Evolutionary conservation across 2,888 invertebrate genomes (phyloP).

Genomic region (Aromia moschata): DNA sequence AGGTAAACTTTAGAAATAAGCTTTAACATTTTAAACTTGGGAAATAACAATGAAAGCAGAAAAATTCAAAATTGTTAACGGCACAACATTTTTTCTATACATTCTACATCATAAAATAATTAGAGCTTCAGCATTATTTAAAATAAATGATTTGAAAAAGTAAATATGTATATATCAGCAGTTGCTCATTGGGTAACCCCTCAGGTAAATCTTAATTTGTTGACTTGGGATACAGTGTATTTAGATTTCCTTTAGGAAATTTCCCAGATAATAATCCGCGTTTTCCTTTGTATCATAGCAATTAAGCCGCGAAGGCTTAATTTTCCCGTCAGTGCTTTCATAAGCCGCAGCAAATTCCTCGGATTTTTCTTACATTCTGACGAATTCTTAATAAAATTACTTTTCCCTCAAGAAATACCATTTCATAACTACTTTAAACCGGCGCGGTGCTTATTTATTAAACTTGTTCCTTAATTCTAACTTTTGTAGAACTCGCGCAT

Average conservation of each 20-base stretch:
- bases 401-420: conserved; percentile 12
- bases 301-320: conserved; percentile 8
- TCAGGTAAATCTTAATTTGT: conserved; percentile 1
- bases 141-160: too few relatives aligned
- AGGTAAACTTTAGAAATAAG: too few relatives aligned
- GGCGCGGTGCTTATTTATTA: conserved; percentile 13
- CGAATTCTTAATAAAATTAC: conserved; percentile 25
- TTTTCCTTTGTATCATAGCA: conserved; percentile 12
- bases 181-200: too few relatives aligned
- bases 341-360: conserved; percentile 14
- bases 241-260: conserved; percentile 10
- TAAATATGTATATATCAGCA: too few relatives aligned
- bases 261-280: conserved; percentile 11
- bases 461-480: conserved; percentile 1
- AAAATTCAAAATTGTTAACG: too few relatives aligned
- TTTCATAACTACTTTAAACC: conserved; percentile 14
- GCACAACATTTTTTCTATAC: too few relatives aligned
- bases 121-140: too few relatives aligned
- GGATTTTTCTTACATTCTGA: conserved; percentile 23
- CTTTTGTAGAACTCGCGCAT: not conserved
- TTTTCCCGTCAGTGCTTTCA: conserved; percentile 13
- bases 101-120: too few relatives aligned
- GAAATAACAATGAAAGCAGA: too few relatives aligned
- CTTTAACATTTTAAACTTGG: too few relatives aligned
- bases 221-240: not conserved